These are phyloP conservation scores for Atherix ibis DNA, from an alignment of 2,888 invertebrate species.

Conservation along the genomic window DNA sequence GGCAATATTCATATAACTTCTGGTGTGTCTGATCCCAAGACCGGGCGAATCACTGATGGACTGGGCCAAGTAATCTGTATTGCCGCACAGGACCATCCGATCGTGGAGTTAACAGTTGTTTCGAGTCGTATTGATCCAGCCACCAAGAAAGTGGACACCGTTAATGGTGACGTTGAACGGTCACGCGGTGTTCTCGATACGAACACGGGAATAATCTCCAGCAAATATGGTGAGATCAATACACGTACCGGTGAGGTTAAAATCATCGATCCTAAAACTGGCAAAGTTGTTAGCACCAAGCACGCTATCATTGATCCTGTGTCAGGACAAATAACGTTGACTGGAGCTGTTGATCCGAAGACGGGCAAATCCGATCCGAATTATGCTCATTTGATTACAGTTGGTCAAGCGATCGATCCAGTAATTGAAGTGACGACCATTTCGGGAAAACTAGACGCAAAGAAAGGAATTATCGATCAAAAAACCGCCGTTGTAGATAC, in stretches of 20 bases:
- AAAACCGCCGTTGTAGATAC: slow-evolving; percentile 48
- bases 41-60: slow-evolving; percentile 47
- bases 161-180: slow-evolving; percentile 50
- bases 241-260: slow-evolving; percentile 42
- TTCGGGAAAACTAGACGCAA: slow-evolving; percentile 50
- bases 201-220: slow-evolving; percentile 46
- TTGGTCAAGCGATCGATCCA: slow-evolving; percentile 50
- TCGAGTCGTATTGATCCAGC: slow-evolving; percentile 49
- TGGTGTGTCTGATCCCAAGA: slow-evolving; percentile 47
- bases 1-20: slow-evolving; percentile 49
- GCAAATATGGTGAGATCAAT: slow-evolving; percentile 55
- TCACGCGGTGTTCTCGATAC: slow-evolving; percentile 51
- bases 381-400: slow-evolving; percentile 49
- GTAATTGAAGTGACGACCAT: slow-evolving; percentile 50
- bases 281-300: slow-evolving; percentile 42
- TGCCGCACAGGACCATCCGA: slow-evolving; percentile 47
- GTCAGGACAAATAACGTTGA: slow-evolving; percentile 47
- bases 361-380: slow-evolving; percentile 46
- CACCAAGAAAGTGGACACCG: slow-evolving; percentile 50
- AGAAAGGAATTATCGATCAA: slow-evolving; percentile 51
- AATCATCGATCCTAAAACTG: slow-evolving; percentile 48
- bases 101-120: slow-evolving; percentile 53
- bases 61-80: slow-evolving; percentile 52
- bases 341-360: slow-evolving; percentile 39
- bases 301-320: slow-evolving; percentile 49